Conservation (phyloP, 2,888 invertebrate species). For the Dimorphilus gyrociliatus region DNA sequence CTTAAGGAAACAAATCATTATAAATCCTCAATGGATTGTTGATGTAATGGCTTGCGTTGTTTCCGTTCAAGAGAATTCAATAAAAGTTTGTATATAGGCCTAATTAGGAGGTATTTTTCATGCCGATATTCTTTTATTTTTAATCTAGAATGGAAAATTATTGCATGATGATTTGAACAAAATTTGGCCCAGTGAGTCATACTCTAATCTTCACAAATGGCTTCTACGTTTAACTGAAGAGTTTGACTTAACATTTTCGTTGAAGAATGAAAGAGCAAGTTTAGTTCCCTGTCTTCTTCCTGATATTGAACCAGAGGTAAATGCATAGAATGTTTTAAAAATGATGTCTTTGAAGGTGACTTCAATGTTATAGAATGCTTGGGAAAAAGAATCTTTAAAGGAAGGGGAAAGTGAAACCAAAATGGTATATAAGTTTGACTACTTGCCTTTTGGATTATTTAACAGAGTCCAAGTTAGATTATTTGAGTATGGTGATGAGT, state of each 20-base stretch:
- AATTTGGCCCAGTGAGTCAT: slow-evolving; percentile 28
- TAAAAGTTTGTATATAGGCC: slow-evolving; percentile 19
- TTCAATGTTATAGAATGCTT: slow-evolving; percentile 21
- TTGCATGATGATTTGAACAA: slow-evolving; percentile 17
- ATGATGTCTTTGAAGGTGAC: slow-evolving; percentile 2
- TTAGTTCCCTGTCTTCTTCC: slow-evolving; percentile 32
- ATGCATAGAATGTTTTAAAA: slow-evolving; percentile 1
- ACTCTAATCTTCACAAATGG: slow-evolving; percentile 22
- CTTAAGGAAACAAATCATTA: slow-evolving; percentile 25
- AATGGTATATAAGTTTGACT: slow-evolving; percentile 28
- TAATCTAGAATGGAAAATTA: slow-evolving; percentile 21
- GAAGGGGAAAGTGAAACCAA: slow-evolving; percentile 16
- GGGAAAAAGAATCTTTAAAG: slow-evolving; percentile 14
- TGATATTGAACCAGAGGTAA: slow-evolving; percentile 24
- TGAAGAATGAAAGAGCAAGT: slow-evolving; percentile 20
- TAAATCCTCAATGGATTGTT: slow-evolving; percentile 35
- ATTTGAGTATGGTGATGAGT: slow-evolving; percentile 22
- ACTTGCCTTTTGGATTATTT: slow-evolving; percentile 33
- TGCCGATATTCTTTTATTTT: not conserved
- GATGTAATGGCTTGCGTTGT: slow-evolving; percentile 35
- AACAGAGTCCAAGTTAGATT: slow-evolving; percentile 32
- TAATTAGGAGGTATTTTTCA: not conserved
- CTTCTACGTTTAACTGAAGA: slow-evolving; percentile 31
- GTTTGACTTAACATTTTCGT: slow-evolving; percentile 33
- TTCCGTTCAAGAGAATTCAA: slow-evolving; percentile 28